Conservation (phyloP, 2,797 vertebrate species). For the Distichodus sexfasciatus region DNA sequence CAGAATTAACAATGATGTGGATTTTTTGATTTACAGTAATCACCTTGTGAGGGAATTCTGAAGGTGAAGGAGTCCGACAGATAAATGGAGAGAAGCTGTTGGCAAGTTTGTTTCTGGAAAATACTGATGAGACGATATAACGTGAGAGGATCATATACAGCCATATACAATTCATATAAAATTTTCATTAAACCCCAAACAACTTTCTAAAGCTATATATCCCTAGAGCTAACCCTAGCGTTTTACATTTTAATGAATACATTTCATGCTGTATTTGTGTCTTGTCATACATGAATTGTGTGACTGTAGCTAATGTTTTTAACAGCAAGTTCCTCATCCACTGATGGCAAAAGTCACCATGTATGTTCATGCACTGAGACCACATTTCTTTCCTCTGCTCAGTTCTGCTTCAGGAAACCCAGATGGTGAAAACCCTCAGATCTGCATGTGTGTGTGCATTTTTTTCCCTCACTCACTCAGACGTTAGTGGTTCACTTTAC, state of each 20-base stretch:
- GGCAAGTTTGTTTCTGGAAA: neutral
- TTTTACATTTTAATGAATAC: no score
- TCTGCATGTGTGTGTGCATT: slow-evolving; percentile 4
- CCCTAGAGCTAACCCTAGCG: no score
- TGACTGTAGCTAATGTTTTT: slow-evolving; percentile 11
- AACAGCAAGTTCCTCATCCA: slow-evolving; percentile 20
- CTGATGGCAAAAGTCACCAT: slow-evolving; percentile 18
- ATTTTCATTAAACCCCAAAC: no score
- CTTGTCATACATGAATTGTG: no score
- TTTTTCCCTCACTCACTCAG: slow-evolving; percentile 40
- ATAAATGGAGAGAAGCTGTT: neutral
- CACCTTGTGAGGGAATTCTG: neutral
- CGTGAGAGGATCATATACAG: no score
- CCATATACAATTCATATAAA: no score
- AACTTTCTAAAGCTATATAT: no score
- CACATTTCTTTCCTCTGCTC: slow-evolving; percentile 65
- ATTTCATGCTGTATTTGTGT: no score
- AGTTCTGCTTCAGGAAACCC: slow-evolving; percentile 74
- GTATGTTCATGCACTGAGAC: slow-evolving; percentile 52
- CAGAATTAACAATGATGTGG: slow-evolving; percentile 38
- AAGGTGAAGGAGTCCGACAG: slow-evolving; percentile 8
- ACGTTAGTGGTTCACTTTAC: slow-evolving; percentile 40
- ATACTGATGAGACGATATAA: no score
- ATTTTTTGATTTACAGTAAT: neutral
- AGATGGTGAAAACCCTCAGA: slow-evolving; percentile 55